These are phyloP conservation scores for Diglossa cyanea DNA, from an alignment of 2,797 vertebrate species.

Conservation along the genomic window DNA sequence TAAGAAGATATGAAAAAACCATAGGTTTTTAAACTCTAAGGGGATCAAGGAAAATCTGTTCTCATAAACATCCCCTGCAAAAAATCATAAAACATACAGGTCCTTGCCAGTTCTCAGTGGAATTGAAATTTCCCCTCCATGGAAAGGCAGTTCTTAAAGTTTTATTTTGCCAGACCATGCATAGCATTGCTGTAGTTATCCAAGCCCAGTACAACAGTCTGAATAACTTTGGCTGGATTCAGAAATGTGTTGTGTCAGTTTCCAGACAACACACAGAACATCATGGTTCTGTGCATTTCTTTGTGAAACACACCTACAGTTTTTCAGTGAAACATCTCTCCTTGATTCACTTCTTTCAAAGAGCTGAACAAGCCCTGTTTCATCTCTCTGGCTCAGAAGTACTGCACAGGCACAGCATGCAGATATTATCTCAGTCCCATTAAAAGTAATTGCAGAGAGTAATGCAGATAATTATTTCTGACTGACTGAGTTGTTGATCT, in stretches of 20 bases:
- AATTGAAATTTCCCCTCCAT: neutral
- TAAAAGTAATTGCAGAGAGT: constrained; percentile 58
- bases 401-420: neutral
- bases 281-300: neutral
- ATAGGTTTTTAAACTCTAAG: neutral
- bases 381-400: neutral
- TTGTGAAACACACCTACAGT: neutral
- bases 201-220: neutral
- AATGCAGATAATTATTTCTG: constrained; percentile 63
- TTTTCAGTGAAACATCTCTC: neutral
- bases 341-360: neutral
- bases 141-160: neutral
- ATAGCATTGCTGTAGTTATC: neutral
- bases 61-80: neutral
- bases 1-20: neutral
- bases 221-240: neutral
- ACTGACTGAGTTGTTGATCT: constrained; percentile 55
- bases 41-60: neutral
- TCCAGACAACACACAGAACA: neutral
- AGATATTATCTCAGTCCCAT: constrained; percentile 26
- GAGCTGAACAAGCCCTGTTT: neutral
- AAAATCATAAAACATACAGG: accelerated
- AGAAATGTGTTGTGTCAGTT: neutral
- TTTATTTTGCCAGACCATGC: neutral
- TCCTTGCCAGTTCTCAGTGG: neutral